A percentile compares a stretch with the other conserved stretches of the same genome.
Conservation (phyloP, 2,888 invertebrate genomes). For the Conchocele bisecta region DNA sequence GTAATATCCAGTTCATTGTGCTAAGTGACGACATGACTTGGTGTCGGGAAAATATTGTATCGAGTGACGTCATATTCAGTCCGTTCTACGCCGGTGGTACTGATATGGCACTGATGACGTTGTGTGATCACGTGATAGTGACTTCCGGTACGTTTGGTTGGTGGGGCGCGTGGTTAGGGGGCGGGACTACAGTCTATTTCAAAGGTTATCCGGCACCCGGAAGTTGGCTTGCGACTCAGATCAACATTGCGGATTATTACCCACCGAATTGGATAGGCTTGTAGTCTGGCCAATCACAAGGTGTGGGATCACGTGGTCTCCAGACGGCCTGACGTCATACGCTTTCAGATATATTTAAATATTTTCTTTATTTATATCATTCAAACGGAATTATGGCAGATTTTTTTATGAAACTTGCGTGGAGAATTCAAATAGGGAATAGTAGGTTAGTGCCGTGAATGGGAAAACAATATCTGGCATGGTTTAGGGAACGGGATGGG, state of each 20-base stretch:
- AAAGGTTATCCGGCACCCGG: constrained; percentile 46
- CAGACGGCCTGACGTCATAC: too few species aligned
- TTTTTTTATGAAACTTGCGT: too few species aligned
- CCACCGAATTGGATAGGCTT: constrained; percentile 49
- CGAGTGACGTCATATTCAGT: constrained; percentile 26
- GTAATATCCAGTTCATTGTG: constrained; percentile 51
- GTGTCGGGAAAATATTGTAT: constrained; percentile 39
- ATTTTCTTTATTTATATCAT: too few species aligned
- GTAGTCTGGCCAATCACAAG: too few species aligned
- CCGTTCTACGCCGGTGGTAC: constrained; percentile 37
- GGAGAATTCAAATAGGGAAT: too few species aligned
- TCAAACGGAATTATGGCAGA: too few species aligned
- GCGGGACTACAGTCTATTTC: constrained; percentile 65
- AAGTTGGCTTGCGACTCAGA: constrained; percentile 44
- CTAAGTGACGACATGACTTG: constrained; percentile 58
- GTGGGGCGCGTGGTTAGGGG: constrained; percentile 75
- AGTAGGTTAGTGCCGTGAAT: too few species aligned
- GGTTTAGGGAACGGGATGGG: too few species aligned
- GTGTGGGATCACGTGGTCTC: too few species aligned
- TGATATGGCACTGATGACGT: constrained; percentile 59
- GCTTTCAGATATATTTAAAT: too few species aligned
- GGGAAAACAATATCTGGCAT: too few species aligned
- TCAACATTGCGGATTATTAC: constrained; percentile 57
- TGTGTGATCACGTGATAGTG: constrained; percentile 82
- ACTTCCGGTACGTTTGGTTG: constrained; percentile 76